A percentile compares a stretch with the other conserved stretches of the same genome.
Conservation (phyloP, 2,113 vertebrate genomes). For the Phaethornis superciliosus region DNA sequence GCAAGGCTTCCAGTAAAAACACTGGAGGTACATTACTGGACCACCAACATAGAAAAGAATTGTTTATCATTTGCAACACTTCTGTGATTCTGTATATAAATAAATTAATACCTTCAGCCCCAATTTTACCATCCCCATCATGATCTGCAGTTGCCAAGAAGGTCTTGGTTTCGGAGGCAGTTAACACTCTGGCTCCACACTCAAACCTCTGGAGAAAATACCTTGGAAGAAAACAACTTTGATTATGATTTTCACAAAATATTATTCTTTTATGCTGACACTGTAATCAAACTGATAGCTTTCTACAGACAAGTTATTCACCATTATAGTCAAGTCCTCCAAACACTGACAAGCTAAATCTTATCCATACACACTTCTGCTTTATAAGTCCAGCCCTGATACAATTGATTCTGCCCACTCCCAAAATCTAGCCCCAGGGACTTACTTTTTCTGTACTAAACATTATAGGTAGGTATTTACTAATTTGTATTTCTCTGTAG, state of each 20-base stretch:
- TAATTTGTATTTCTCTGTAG: background rate
- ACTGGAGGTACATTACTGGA: background rate
- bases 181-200: conserved; percentile 86
- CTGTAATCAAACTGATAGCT: background rate
- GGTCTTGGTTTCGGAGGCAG: conserved; percentile 85
- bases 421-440: background rate
- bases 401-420: background rate
- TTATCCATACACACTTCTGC: background rate
- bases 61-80: background rate
- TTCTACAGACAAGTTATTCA: background rate
- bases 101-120: conserved; percentile 83
- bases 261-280: background rate
- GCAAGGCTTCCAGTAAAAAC: background rate
- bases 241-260: background rate
- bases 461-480: background rate
- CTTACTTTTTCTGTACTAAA: background rate
- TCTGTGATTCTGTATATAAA: background rate
- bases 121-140: conserved; percentile 92
- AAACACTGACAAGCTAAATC: background rate
- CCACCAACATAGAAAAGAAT: background rate
- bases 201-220: conserved; percentile 93
- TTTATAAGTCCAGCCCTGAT: background rate
- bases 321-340: background rate
- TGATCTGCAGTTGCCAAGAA: conserved; percentile 89
- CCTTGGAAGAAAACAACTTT: conserved; percentile 66